Evolutionary conservation across 1,140 invertebrate species (phyloP).

Genomic region (Linepithema humile): DNA sequence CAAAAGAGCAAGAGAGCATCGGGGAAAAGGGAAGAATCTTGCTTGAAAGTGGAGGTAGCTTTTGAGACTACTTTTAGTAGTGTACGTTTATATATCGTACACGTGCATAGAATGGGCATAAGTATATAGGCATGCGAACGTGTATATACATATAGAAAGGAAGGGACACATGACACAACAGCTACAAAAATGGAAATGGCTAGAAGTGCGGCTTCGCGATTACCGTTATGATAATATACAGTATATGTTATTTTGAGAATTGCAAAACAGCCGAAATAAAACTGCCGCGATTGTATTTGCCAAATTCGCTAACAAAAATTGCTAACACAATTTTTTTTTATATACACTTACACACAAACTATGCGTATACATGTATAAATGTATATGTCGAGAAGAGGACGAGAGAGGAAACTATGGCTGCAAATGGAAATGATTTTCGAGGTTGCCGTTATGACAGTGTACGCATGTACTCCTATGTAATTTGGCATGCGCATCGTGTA

Average conservation of each 20-base stretch:
- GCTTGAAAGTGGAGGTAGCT: neutral
- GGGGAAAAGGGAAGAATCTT: conserved; percentile 17
- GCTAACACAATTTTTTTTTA: too few species aligned
- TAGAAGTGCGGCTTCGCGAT: neutral
- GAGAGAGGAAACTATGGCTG: neutral
- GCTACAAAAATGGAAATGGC: conserved; percentile 2
- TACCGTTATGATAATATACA: neutral
- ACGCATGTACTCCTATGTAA: too few species aligned
- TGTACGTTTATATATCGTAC: neutral
- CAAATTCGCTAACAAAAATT: too few species aligned
- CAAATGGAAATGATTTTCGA: neutral
- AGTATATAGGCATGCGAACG: neutral
- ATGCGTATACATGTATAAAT: too few species aligned
- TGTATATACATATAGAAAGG: neutral
- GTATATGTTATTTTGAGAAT: neutral
- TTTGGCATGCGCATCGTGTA: neutral
- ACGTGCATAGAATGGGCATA: conserved; percentile 13
- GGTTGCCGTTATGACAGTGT: neutral
- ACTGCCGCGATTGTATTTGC: too few species aligned
- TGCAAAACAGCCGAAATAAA: too few species aligned
- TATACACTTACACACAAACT: too few species aligned
- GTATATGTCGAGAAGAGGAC: too few species aligned
- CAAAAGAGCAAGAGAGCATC: neutral
- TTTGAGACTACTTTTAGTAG: neutral
- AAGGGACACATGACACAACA: neutral